Conservation (phyloP, 2,888 invertebrate genomes). For the Helicoverpa assulta region DNA sequence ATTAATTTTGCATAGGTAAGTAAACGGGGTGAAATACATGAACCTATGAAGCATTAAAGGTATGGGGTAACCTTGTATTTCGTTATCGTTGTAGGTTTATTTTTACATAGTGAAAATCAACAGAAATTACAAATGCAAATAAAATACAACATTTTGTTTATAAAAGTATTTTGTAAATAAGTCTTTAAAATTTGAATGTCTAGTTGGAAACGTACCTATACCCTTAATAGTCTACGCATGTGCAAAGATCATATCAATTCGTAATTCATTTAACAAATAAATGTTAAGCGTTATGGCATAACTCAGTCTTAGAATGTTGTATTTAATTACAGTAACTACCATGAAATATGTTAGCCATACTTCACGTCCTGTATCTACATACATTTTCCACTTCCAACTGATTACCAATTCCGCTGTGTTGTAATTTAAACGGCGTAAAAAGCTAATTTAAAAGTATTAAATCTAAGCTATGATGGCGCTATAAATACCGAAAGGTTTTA, state of each 20-base stretch:
- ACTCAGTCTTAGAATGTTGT: conserved; percentile 45
- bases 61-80: no score
- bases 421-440: conserved; percentile 30
- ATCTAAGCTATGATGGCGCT: conserved; percentile 21
- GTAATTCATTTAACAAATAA: conserved; percentile 29
- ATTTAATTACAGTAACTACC: conserved; percentile 46
- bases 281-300: conserved; percentile 30
- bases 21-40: no score
- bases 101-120: no score
- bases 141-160: no score
- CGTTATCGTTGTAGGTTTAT: no score
- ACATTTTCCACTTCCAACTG: conserved; percentile 26
- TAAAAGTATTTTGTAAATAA: no score
- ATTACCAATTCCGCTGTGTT: conserved; percentile 44
- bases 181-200: no score
- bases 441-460: conserved; percentile 41
- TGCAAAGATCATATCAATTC: conserved; percentile 1
- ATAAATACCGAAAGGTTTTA: conserved; percentile 43
- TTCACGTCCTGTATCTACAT: conserved; percentile 35
- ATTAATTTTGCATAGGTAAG: no score
- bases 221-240: neutral
- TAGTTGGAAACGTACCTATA: no score
- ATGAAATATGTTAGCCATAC: conserved; percentile 45
- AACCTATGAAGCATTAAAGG: no score
- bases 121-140: no score